phyloP scores from a whole-genome alignment of 37 sponge, comb jelly and placozoan genomes.

The Petrosia ficiformis region DNA sequence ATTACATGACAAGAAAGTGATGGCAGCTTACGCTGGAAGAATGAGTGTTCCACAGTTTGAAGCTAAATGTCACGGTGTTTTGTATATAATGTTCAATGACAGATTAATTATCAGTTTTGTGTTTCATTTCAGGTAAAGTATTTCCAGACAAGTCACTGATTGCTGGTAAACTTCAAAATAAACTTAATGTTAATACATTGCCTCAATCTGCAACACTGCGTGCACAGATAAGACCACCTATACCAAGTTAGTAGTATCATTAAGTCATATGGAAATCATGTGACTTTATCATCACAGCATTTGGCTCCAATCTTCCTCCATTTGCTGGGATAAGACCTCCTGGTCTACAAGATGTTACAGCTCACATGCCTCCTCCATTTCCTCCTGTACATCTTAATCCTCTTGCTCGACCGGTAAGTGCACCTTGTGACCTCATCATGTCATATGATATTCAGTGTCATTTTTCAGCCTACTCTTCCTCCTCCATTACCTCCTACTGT shows the following conservation, averaged over 20 bases:
- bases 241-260: too few relatives aligned
- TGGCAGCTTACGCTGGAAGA: constrained; percentile 51
- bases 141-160: not conserved
- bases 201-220: too few relatives aligned
- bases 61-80: constrained; percentile 38
- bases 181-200: not conserved
- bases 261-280: too few relatives aligned
- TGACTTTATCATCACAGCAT: too few relatives aligned
- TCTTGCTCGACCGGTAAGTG: not conserved
- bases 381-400: not conserved
- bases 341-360: not conserved
- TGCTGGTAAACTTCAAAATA: not conserved
- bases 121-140: not conserved
- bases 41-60: constrained; percentile 82
- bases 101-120: too few relatives aligned
- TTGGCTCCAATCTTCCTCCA: too few relatives aligned
- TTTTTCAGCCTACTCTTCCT: not conserved
- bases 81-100: not conserved
- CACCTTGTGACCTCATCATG: too few relatives aligned
- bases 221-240: too few relatives aligned
- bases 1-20: constrained; percentile 56
- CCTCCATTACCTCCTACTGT: not conserved
- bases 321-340: not conserved
- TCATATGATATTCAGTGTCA: too few relatives aligned
- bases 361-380: not conserved